These are phyloP conservation scores for Falco peregrinus DNA, from an alignment of 2,797 vertebrate species.

Conservation along the genomic window DNA sequence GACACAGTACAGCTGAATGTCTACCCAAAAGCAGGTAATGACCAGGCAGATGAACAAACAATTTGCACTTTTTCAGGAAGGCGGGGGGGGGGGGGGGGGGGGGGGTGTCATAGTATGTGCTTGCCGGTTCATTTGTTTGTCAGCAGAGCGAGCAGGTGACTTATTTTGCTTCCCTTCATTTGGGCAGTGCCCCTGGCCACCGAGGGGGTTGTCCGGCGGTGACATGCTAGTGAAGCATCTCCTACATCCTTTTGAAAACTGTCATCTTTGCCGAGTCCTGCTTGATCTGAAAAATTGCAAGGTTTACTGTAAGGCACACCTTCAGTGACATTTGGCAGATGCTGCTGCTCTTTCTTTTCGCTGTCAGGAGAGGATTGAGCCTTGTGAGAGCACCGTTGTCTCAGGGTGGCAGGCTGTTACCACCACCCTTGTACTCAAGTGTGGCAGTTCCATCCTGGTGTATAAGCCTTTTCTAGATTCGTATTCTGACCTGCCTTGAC, in stretches of 20 bases:
- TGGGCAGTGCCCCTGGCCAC: background rate
- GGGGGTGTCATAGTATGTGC: background rate
- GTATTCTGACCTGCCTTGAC: background rate
- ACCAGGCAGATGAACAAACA: background rate
- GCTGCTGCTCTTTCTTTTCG: background rate
- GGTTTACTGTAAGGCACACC: background rate
- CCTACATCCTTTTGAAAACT: background rate
- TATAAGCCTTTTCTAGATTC: background rate
- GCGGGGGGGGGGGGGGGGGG: no score
- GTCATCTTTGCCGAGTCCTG: background rate
- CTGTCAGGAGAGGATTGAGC: background rate
- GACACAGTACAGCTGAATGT: background rate
- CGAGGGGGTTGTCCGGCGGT: background rate
- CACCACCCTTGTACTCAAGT: fast-evolving
- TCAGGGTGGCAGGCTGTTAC: background rate
- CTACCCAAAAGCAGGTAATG: background rate
- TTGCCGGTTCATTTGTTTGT: background rate
- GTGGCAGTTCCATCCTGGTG: background rate
- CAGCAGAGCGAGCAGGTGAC: background rate
- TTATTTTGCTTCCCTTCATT: background rate
- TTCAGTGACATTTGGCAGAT: background rate
- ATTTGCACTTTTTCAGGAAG: fast-evolving
- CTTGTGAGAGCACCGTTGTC: fast-evolving
- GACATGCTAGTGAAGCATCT: background rate
- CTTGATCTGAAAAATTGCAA: background rate